Evolutionary conservation across 2,888 invertebrate species (phyloP), one percentile per base, ranked within the genome.

Genomic region (Endotricha flammealis): DNA sequence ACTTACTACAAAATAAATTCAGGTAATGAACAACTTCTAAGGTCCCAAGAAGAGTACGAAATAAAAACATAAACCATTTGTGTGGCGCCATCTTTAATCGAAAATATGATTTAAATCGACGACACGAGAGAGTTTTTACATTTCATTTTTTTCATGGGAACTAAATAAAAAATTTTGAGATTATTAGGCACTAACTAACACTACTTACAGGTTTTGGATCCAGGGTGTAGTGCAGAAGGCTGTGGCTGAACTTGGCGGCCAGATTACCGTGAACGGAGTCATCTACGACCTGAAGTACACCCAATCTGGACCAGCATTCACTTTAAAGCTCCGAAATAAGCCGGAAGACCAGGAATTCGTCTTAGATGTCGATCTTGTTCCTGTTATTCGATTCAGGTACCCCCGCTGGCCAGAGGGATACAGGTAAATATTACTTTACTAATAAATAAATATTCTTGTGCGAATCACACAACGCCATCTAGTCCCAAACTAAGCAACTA

Each of bases 251-350:
- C 57, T 87, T 53, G 55, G 64, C 0, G 52, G 56, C 0, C 57
- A 56, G 38, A 76, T 75, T 2, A 58, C 44, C 0, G 77, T 73
- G 2, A 64, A 64, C 14, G 72, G 61, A 0, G 69, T 61, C 1
- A 44, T 46, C 1, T 83, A 82, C 36, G 32, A 75, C 47, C 51
- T 85, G 20, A 67, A 42, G 1, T 67, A 77, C 36, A 73, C 51
- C 31, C 82, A 86, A 46, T 69, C 78, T 0, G 89, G 89, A 0
- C 90, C 90, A 0, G 90, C 90, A 2, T 88, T 88, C 49, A 90
- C 89, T 0, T 46, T 90, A 3, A 69, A 66, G 38, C 53, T 90
- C 8, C 44, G 60, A n/a, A 75, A 71, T 17, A 20, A 4, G 20
- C 14, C 12, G 23, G 54, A 57, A 1, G 57, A 51, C 2, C 55